These are phyloP conservation scores for Acanthosepion pharaonis DNA, from an alignment of 2,888 invertebrate species.

Conservation along the genomic window DNA sequence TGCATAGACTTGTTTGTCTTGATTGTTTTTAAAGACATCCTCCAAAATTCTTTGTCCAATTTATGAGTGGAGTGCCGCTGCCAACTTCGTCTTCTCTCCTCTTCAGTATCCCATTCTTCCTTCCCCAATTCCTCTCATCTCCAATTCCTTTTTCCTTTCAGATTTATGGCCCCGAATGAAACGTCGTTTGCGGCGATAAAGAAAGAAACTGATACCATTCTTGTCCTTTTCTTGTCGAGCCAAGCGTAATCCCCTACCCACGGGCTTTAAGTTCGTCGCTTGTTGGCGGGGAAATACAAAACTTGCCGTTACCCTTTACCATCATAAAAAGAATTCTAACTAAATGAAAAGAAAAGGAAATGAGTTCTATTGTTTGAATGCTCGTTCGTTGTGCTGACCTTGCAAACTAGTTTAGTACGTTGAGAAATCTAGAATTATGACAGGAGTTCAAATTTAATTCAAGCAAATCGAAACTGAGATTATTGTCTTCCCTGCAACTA, in stretches of 20 bases:
- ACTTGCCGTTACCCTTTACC: neutral
- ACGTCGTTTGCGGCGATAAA: constrained; percentile 16
- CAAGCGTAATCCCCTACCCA: neutral
- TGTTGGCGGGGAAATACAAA: neutral
- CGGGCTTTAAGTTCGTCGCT: neutral
- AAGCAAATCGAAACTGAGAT: no score
- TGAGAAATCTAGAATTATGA: no score
- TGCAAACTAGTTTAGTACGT: no score
- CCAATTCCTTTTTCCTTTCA: neutral
- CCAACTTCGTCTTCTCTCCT: neutral
- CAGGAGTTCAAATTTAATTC: no score
- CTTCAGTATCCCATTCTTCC: neutral
- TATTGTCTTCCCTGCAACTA: no score
- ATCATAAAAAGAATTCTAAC: neutral
- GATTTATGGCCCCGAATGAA: constrained; percentile 10
- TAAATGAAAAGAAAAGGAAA: neutral
- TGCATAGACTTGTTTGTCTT: constrained; percentile 3
- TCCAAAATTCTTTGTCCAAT: constrained; percentile 33
- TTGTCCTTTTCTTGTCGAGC: neutral
- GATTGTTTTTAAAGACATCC: constrained; percentile 33
- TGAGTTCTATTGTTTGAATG: neutral
- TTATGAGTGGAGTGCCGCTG: neutral
- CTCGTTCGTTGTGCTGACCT: neutral
- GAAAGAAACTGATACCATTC: constrained; percentile 4
- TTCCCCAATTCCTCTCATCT: neutral